phyloP scores from a whole-genome alignment of 2,888 invertebrate species.

The Platynereis dumerilii region DNA sequence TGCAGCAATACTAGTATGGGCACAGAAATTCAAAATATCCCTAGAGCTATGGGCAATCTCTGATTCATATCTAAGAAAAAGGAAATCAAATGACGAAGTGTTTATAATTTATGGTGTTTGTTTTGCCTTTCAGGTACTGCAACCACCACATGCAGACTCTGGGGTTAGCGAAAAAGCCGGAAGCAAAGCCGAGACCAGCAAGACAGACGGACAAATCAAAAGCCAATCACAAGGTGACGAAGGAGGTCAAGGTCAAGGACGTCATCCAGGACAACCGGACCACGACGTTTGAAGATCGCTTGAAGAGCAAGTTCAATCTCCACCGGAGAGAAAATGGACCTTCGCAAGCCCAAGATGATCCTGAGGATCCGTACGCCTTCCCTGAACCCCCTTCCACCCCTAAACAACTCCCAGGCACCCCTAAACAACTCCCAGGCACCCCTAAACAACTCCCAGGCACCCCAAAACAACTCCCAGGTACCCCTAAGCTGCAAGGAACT shows the following conservation, averaged over 20 bases:
- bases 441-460: neutral
- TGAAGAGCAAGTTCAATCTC: slow-evolving; percentile 44
- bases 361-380: slow-evolving; percentile 33
- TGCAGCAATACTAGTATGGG: no score
- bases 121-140: slow-evolving; percentile 63
- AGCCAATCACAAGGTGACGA: neutral
- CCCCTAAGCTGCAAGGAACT: neutral
- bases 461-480: slow-evolving; percentile 5
- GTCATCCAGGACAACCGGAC: slow-evolving; percentile 34
- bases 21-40: no score
- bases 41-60: no score
- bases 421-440: slow-evolving; percentile 6
- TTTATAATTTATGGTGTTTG: no score
- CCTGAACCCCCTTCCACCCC: slow-evolving; percentile 19
- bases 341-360: slow-evolving; percentile 24
- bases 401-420: neutral
- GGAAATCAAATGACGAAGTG: no score
- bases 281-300: slow-evolving; percentile 46
- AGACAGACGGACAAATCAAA: slow-evolving; percentile 2
- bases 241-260: slow-evolving; percentile 9
- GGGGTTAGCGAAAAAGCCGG: slow-evolving; percentile 46
- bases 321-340: slow-evolving; percentile 20
- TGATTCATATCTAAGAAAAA: no score
- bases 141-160: slow-evolving; percentile 66
- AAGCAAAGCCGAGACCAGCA: neutral